A percentile compares a stretch with the other conserved stretches of the same genome.
Evolutionary conservation across 2,888 invertebrate species (phyloP).

Genomic region (Flabesymbios commensalis): DNA sequence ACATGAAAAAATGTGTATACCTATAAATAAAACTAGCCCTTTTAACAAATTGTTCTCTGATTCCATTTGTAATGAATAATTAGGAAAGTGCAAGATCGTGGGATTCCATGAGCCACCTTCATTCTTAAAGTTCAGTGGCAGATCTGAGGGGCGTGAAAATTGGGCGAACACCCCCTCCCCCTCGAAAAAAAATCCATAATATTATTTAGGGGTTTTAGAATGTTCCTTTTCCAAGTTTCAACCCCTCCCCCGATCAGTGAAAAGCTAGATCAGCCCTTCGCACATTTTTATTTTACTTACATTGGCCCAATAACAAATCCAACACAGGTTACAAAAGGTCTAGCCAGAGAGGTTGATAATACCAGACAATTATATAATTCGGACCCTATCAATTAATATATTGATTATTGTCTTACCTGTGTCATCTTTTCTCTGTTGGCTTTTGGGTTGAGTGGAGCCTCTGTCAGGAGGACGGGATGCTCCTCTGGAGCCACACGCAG

Average conservation of each 20-base stretch:
- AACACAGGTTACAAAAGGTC: not conserved
- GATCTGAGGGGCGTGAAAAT: too few species aligned
- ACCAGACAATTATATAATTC: too few species aligned
- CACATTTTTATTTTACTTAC: not conserved
- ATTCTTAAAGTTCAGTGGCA: too few species aligned
- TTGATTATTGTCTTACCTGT: conserved; percentile 39
- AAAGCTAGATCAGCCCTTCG: not conserved
- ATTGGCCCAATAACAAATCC: not conserved
- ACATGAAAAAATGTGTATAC: not conserved
- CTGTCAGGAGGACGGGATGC: conserved; percentile 89
- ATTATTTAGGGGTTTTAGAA: too few species aligned
- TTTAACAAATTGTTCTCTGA: too few species aligned
- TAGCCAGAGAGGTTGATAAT: too few species aligned
- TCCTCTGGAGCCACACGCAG: conserved; percentile 94
- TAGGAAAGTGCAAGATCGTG: too few species aligned
- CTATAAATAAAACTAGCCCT: not conserved
- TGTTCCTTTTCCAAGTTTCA: not conserved
- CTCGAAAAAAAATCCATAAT: too few species aligned
- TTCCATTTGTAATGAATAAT: too few species aligned
- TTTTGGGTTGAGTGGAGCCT: conserved; percentile 76
- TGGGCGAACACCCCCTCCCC: too few species aligned
- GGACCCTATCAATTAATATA: too few species aligned
- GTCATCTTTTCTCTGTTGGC: conserved; percentile 30
- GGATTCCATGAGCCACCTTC: too few species aligned
- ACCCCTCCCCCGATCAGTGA: not conserved